phyloP scores from a whole-genome alignment of 37 sponge, comb jelly and placozoan genomes.

The Chondrosia reniformis region DNA sequence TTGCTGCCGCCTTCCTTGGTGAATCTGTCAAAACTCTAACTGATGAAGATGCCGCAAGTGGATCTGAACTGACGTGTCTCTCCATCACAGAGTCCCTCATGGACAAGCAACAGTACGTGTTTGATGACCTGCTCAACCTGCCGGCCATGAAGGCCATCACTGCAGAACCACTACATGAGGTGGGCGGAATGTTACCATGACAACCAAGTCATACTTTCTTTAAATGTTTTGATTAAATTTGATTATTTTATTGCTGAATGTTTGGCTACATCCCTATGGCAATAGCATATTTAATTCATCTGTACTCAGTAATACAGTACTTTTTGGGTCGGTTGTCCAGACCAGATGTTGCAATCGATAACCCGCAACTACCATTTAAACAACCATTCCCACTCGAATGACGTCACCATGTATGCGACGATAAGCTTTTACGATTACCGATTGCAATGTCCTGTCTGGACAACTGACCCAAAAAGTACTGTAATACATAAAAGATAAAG shows the following conservation, averaged over 20 bases:
- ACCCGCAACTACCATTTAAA: too few species aligned
- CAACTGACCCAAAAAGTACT: too few species aligned
- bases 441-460: too few species aligned
- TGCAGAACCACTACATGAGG: conserved; percentile 8
- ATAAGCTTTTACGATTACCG: too few species aligned
- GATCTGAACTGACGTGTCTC: neutral
- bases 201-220: neutral
- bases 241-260: too few species aligned
- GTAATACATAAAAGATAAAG: too few species aligned
- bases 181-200: neutral
- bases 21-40: neutral
- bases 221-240: too few species aligned
- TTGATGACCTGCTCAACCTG: conserved; percentile 5
- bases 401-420: neutral
- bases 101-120: conserved; percentile 7
- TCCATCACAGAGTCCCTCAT: neutral
- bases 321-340: too few species aligned
- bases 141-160: conserved; percentile 8
- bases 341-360: too few species aligned
- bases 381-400: neutral
- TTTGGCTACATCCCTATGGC: too few species aligned
- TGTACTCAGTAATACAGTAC: too few species aligned
- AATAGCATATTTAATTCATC: too few species aligned
- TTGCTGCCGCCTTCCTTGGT: neutral
- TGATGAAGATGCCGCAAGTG: neutral